Evolutionary conservation across 2,888 invertebrate genomes (phyloP).

Genomic region (Apodemia mormo): DNA sequence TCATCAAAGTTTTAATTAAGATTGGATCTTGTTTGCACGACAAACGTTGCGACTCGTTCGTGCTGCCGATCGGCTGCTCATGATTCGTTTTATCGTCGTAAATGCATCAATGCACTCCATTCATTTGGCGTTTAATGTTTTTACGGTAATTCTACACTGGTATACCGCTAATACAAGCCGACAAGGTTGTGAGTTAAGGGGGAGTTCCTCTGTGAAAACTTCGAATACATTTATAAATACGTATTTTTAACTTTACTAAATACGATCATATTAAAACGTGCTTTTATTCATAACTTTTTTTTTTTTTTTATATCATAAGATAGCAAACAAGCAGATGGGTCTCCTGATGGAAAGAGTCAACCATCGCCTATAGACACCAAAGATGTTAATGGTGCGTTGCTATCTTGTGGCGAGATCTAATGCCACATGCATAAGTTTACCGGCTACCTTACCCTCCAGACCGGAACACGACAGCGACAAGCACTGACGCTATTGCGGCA

Average conservation of each 20-base stretch:
- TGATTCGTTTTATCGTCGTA: slow-evolving; percentile 64
- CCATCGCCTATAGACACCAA: no score
- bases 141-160: slow-evolving; percentile 28
- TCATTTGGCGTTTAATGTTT: slow-evolving; percentile 36
- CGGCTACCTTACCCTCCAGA: no score
- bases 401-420: no score
- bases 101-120: slow-evolving; percentile 59
- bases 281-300: neutral
- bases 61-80: slow-evolving; percentile 58
- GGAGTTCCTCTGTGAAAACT: slow-evolving; percentile 26
- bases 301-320: no score
- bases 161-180: slow-evolving; percentile 44
- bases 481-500: no score
- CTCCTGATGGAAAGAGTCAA: no score
- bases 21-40: slow-evolving; percentile 54
- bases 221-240: neutral
- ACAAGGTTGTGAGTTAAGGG: slow-evolving; percentile 45
- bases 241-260: no score
- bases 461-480: no score
- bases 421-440: no score
- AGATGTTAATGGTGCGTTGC: no score
- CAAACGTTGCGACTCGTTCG: slow-evolving; percentile 32
- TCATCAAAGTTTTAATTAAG: slow-evolving; percentile 60
- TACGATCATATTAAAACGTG: neutral
- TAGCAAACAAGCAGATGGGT: no score